A percentile compares a stretch with the other conserved stretches of the same genome.
phyloP scores from a whole-genome alignment of 2,113 vertebrate genomes.

The Sinosuthora webbiana region DNA sequence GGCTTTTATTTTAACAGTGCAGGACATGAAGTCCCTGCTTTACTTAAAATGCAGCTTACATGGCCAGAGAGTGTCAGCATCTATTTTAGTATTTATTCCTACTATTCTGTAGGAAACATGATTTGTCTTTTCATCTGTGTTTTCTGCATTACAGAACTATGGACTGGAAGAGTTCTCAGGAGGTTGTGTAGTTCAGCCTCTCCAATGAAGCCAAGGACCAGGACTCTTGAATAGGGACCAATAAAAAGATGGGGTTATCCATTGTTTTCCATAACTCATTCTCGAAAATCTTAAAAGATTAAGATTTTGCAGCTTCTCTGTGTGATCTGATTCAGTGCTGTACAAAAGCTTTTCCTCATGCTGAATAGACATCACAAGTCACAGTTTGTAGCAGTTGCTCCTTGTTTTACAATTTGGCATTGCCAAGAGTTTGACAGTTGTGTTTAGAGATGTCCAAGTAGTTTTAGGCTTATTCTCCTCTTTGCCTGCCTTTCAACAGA shows the following conservation, averaged over 20 bases:
- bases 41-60: neutral
- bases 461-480: neutral
- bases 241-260: neutral
- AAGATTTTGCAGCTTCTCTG: neutral
- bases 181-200: neutral
- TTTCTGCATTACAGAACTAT: neutral
- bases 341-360: neutral
- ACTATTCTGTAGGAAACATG: neutral
- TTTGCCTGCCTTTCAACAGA: neutral
- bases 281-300: neutral
- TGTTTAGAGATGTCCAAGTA: rapidly evolving
- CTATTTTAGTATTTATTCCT: neutral
- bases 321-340: neutral
- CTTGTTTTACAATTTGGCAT: neutral
- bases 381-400: neutral
- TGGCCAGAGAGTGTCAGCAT: neutral
- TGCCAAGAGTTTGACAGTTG: neutral
- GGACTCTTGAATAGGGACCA: neutral
- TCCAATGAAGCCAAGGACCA: neutral
- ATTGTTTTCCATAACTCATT: neutral
- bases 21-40: neutral
- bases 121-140: neutral
- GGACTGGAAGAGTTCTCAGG: neutral
- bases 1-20: neutral
- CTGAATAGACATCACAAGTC: neutral